Evolutionary conservation across 1,140 invertebrate genomes (phyloP).

Genomic region (Diorhabda elongata): DNA sequence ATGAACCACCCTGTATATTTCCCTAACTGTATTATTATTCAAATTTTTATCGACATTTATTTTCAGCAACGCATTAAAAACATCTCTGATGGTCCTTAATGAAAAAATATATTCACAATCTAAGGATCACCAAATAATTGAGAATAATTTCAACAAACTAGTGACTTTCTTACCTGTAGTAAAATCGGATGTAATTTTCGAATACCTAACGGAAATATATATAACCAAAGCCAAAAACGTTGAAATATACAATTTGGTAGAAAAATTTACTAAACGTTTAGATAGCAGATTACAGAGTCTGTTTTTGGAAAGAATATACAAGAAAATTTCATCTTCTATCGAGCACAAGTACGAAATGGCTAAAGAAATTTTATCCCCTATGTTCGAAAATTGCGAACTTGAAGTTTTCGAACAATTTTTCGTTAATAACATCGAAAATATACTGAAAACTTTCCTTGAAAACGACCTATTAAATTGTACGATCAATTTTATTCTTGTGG

Average conservation of each 20-base stretch:
- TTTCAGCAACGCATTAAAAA: neutral
- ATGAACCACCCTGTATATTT: too few species aligned
- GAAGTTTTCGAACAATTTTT: constrained; percentile 29
- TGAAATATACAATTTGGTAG: constrained; percentile 17
- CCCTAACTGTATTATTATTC: too few species aligned
- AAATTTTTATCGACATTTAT: too few species aligned
- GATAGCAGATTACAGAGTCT: constrained; percentile 8
- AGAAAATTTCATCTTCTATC: neutral
- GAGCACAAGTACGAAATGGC: constrained; percentile 15
- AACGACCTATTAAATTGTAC: constrained; percentile 23
- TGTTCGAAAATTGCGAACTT: constrained; percentile 27
- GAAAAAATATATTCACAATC: neutral
- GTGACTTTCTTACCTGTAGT: constrained; percentile 16
- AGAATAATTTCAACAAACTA: constrained; percentile 15
- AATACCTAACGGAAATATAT: constrained; percentile 25
- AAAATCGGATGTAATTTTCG: constrained; percentile 23
- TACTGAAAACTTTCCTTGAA: constrained; percentile 20
- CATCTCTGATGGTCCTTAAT: neutral
- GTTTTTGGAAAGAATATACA: constrained; percentile 14
- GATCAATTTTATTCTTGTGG: constrained; percentile 27
- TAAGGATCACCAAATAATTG: neutral
- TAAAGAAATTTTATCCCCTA: constrained; percentile 15
- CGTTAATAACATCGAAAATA: constrained; percentile 23
- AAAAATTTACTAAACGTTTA: constrained; percentile 20
- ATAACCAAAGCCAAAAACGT: constrained; percentile 3